These are phyloP conservation scores for Parthenolecanium corni DNA, from an alignment of 2,888 invertebrate species.

Conservation along the genomic window DNA sequence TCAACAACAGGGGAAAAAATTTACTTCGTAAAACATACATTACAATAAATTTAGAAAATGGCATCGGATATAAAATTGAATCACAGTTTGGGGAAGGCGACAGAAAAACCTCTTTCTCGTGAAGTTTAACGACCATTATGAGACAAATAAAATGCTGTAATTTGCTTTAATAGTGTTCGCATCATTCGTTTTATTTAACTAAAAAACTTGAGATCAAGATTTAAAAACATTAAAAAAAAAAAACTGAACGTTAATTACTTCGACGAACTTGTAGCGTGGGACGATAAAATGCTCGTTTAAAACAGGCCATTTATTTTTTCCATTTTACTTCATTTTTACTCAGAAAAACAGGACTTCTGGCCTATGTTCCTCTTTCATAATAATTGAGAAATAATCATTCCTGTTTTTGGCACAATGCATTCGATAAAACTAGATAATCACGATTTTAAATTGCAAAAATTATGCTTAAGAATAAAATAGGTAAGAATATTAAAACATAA, in stretches of 20 bases:
- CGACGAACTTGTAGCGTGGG: not conserved
- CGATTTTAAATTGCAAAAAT: too few relatives aligned
- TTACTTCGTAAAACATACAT: not conserved
- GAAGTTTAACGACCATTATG: not conserved
- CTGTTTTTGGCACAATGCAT: not conserved
- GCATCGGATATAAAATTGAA: not conserved
- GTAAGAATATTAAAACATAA: too few relatives aligned
- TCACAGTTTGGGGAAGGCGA: constrained; percentile 2
- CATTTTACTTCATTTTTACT: not conserved
- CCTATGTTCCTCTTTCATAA: too few relatives aligned
- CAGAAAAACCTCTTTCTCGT: not conserved
- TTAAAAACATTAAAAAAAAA: not conserved
- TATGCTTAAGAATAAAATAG: too few relatives aligned
- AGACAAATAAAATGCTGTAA: not conserved
- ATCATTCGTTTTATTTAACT: not conserved
- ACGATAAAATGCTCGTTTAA: not conserved
- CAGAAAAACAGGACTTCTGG: not conserved
- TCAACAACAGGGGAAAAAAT: too few relatives aligned
- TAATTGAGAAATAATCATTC: not conserved
- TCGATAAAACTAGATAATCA: too few relatives aligned
- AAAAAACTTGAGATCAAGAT: not conserved
- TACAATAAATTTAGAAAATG: constrained; percentile 12
- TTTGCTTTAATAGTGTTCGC: not conserved
- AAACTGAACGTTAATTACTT: not conserved
- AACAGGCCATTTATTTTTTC: not conserved